Evolutionary conservation across 2,888 invertebrate species (phyloP).

Genomic region (Epirrhoe tristata): DNA sequence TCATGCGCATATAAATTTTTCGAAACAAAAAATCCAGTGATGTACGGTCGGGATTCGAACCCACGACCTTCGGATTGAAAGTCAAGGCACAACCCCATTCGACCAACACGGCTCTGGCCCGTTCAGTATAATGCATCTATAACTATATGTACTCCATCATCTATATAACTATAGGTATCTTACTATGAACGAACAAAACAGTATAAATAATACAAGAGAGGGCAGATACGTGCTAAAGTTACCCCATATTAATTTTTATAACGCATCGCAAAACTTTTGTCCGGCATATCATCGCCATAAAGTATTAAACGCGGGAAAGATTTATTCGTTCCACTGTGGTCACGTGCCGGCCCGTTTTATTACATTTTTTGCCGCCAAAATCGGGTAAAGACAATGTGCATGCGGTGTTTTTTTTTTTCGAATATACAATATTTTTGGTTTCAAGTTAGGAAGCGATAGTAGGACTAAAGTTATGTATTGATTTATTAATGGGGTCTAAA

Average conservation of each 20-base stretch:
- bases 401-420: constrained; percentile 45
- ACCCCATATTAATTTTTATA: constrained; percentile 75
- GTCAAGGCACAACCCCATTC: too few relatives aligned
- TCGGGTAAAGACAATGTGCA: constrained; percentile 49
- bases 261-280: constrained; percentile 59
- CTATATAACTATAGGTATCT: not conserved
- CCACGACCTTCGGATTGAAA: too few relatives aligned
- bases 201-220: constrained; percentile 26
- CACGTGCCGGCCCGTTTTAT: constrained; percentile 79
- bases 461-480: too few relatives aligned
- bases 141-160: too few relatives aligned
- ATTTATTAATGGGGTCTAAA: too few relatives aligned
- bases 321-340: constrained; percentile 65
- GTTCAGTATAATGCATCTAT: too few relatives aligned
- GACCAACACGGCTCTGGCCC: too few relatives aligned
- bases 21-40: too few relatives aligned
- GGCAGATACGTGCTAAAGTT: constrained; percentile 34
- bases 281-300: constrained; percentile 67
- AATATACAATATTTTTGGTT: constrained; percentile 12
- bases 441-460: not conserved
- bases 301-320: constrained; percentile 72
- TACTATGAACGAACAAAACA: not conserved
- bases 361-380: constrained; percentile 66
- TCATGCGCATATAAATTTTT: too few relatives aligned
- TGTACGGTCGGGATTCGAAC: too few relatives aligned